Evolutionary conservation across 2,113 vertebrate species (phyloP), one percentile per base, ranked within the genome.

Genomic region (Lanius collurio): DNA sequence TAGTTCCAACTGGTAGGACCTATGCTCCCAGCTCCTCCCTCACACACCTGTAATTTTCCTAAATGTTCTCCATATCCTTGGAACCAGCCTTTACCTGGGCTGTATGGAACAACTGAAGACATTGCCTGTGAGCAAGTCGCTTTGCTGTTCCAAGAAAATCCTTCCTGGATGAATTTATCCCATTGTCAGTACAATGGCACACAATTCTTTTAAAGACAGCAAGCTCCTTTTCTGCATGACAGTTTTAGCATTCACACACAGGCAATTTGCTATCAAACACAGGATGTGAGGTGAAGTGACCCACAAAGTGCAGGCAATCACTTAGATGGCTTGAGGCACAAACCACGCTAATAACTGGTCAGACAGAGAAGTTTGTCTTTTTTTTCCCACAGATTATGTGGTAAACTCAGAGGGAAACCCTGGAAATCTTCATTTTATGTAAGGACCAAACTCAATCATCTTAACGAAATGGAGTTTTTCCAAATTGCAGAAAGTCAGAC

Each of bases 241-340:
- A 84, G 22, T 2, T 3, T 41, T 23, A 68, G 13, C 27, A 16
- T 30, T 83, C 52, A 47, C 37, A 57, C 21, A 13, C 13, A 37
- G 62, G 27, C 13, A 55, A 31, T 60, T 60, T 73, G 19, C 33
- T 68, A 20, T 19, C 15, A 2, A 63, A 24, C 14, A 49, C 1
- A 0, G 13, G 6, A 41, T 2, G 2, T 16, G 30, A 67, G 11
- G 39, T 20, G 50, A 85, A 59, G 21, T 1, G 2, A 56, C 26
- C 20, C 53, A 85, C 35, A 9, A 53, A 46, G 16, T 4, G 26
- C 6, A 27, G 11, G 19, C 15, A 76, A 41, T 23, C 20, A 52
- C 23, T n/a, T 31, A 11, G 21, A 68, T 41, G 17, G 44, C 23
- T 79, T 64, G 9, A 87, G 10, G 18, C 41, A 83, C 24, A 75